Conservation (phyloP, 2,888 invertebrate genomes). For the Sepioteuthis lessoniana region DNA sequence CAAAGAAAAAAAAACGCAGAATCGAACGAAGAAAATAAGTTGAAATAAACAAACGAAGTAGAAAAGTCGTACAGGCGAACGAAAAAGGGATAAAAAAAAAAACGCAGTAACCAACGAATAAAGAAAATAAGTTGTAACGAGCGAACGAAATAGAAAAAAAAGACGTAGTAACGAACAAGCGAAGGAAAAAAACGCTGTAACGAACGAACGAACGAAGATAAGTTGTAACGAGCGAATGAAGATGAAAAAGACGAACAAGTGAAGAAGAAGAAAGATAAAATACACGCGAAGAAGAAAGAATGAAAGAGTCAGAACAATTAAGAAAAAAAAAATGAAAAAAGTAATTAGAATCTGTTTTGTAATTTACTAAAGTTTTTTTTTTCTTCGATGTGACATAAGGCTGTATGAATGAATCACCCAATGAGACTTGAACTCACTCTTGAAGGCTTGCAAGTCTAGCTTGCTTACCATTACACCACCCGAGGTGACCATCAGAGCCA, state of each 20-base stretch:
- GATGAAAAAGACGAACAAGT: not conserved
- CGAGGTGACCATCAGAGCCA: too few species aligned
- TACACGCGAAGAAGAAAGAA: not conserved
- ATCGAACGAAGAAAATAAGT: not conserved
- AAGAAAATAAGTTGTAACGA: not conserved
- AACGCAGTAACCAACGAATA: not conserved
- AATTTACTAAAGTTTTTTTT: too few species aligned
- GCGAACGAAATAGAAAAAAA: too few species aligned
- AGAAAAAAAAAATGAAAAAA: not conserved
- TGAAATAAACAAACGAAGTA: not conserved
- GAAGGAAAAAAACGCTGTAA: not conserved
- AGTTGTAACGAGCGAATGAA: not conserved
- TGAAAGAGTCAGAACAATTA: not conserved
- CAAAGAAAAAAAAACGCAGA: not conserved
- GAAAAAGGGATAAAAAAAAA: too few species aligned
- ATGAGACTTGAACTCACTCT: too few species aligned
- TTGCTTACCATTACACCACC: too few species aligned
- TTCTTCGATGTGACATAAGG: too few species aligned
- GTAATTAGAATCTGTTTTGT: too few species aligned
- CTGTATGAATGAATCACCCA: too few species aligned
- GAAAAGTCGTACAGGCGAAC: too few species aligned
- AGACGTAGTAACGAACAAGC: not conserved
- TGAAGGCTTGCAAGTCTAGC: too few species aligned
- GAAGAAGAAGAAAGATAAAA: not conserved
- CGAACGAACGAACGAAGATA: not conserved